Percentiles rank a stretch among this genome's conserved stretches.
Conservation (phyloP, 2,113 vertebrate genomes). For the Alethe castanea region DNA sequence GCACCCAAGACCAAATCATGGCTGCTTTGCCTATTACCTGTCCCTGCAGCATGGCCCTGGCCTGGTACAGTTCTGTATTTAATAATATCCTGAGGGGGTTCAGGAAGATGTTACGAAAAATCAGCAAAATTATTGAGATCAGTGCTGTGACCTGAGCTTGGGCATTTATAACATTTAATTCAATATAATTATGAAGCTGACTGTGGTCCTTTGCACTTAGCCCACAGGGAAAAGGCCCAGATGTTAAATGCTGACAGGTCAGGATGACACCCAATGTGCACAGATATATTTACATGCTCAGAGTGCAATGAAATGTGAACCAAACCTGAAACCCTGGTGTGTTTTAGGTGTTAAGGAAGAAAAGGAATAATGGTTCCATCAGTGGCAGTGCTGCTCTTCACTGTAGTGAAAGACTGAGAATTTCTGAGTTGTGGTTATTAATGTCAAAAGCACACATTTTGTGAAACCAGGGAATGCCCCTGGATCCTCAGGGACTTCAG, state of each 20-base stretch:
- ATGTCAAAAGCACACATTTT: fast-evolving
- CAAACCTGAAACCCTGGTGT: neutral
- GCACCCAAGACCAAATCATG: neutral
- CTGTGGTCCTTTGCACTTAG: neutral
- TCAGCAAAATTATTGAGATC: neutral
- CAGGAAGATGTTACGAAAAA: neutral
- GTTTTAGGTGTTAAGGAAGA: neutral
- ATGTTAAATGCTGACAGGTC: neutral
- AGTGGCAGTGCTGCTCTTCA: neutral
- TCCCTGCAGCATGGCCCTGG: neutral
- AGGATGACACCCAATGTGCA: neutral
- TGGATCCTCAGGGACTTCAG: neutral
- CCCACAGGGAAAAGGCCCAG: neutral
- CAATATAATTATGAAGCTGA: neutral
- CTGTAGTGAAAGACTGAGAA: neutral
- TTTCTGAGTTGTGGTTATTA: neutral
- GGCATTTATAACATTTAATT: neutral
- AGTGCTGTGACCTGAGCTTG: neutral
- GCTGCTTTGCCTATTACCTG: neutral
- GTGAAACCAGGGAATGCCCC: neutral
- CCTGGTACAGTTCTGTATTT: neutral
- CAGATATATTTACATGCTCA: fast-evolving
- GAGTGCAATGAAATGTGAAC: neutral
- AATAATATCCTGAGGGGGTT: neutral
- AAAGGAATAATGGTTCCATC: neutral